phyloP scores from a whole-genome alignment of 53 echinoderm and acorn worm species.

The Patiria pectinifera region DNA sequence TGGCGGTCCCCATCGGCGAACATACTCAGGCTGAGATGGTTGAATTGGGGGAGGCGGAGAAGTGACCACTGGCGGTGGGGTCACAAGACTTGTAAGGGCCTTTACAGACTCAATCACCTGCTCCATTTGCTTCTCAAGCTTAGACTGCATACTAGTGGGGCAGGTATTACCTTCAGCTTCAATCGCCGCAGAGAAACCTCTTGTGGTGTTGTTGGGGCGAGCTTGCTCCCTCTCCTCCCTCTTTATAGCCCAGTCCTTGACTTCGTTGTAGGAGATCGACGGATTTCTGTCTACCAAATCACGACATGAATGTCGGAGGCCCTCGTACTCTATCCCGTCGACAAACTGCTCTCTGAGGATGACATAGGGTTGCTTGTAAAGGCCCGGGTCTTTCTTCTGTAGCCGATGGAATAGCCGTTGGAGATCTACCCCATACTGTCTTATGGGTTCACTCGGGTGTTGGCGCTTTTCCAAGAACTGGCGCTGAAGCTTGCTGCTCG shows the following conservation, averaged over 20 bases:
- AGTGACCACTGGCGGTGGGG: background rate
- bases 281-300: constrained; percentile 2
- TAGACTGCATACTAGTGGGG: no score
- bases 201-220: background rate
- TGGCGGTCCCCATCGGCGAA: no score
- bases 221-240: constrained; percentile 16
- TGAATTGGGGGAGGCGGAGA: background rate
- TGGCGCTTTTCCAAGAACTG: background rate
- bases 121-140: constrained; percentile 16
- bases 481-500: constrained; percentile 26
- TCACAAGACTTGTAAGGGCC: background rate
- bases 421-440: background rate
- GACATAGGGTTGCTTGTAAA: constrained; percentile 16
- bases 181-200: background rate
- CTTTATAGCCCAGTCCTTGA: background rate
- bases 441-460: background rate
- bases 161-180: background rate
- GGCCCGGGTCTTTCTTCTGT: background rate
- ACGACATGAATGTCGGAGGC: background rate
- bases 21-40: background rate
- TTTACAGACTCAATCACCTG: background rate
- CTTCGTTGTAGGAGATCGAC: background rate
- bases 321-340: background rate
- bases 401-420: constrained; percentile 8
- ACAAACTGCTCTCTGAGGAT: constrained; percentile 2